Evolutionary conservation across 2,797 vertebrate species (phyloP).

Genomic region (Siniperca obscura): DNA sequence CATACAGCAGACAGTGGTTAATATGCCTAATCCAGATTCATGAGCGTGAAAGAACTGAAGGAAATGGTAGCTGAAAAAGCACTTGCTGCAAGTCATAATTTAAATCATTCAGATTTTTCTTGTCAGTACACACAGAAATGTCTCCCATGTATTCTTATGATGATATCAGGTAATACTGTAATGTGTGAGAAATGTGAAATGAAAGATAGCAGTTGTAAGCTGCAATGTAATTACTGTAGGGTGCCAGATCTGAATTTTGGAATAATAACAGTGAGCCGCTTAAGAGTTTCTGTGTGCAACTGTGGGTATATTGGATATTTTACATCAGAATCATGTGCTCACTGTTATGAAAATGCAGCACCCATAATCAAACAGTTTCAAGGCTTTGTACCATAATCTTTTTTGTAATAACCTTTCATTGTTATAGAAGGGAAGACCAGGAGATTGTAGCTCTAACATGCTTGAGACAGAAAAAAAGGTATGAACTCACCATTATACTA

Average conservation of each 20-base stretch:
- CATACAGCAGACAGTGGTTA: neutral
- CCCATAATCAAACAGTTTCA: neutral
- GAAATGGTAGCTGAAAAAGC: neutral
- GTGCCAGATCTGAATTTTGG: neutral
- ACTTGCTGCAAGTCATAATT: neutral
- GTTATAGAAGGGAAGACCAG: slow-evolving; percentile 50
- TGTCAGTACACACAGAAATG: slow-evolving; percentile 13
- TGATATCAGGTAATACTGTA: neutral
- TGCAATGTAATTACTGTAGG: slow-evolving; percentile 1
- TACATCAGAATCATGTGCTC: slow-evolving; percentile 10
- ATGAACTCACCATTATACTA: neutral
- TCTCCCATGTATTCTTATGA: neutral
- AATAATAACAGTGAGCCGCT: neutral
- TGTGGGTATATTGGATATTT: slow-evolving; percentile 25
- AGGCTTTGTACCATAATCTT: neutral
- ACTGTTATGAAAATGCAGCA: slow-evolving; percentile 11
- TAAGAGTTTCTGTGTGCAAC: neutral
- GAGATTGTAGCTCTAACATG: slow-evolving; percentile 84
- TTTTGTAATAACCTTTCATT: slow-evolving; percentile 35
- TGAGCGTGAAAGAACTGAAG: neutral
- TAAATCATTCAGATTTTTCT: neutral
- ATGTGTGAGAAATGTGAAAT: slow-evolving; percentile 22
- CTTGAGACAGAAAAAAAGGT: slow-evolving; percentile 93
- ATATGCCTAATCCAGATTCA: neutral
- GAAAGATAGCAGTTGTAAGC: slow-evolving; percentile 25